A percentile compares a stretch with the other conserved stretches of the same genome.
These are phyloP conservation scores for Caenorhabditis sp. DNA, from an alignment of 2,888 invertebrate genomes.

Conservation along the genomic window DNA sequence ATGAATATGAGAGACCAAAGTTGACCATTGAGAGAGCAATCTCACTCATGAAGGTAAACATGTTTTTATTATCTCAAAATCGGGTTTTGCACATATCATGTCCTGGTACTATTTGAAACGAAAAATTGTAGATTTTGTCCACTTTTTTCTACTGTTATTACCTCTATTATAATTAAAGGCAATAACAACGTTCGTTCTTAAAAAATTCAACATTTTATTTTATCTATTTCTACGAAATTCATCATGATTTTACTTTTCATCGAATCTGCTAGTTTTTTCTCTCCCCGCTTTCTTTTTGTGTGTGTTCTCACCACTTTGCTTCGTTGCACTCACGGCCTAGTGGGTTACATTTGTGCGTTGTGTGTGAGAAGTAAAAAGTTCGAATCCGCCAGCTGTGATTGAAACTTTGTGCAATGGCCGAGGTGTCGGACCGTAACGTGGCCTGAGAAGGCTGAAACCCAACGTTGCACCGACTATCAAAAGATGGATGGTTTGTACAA, in stretches of 20 bases:
- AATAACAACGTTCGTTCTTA: too few species aligned
- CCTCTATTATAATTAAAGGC: too few species aligned
- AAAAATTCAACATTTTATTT: too few species aligned
- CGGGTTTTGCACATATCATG: too few species aligned
- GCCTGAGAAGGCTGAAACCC: neutral
- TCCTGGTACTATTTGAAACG: too few species aligned
- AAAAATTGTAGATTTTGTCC: too few species aligned
- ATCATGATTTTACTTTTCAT: too few species aligned
- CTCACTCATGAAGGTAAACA: constrained; percentile 77
- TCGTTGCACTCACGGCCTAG: neutral
- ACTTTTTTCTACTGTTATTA: too few species aligned
- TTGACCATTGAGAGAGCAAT: constrained; percentile 84
- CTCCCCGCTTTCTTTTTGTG: neutral
- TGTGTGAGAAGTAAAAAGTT: neutral
- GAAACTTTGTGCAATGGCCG: constrained; percentile 1
- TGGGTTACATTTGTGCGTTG: neutral
- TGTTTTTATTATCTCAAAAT: too few species aligned
- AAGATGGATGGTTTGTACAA: neutral
- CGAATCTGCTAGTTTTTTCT: neutral
- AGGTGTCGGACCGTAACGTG: neutral
- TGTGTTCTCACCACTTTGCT: too few species aligned
- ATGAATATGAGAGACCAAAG: constrained; percentile 74
- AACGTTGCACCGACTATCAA: neutral
- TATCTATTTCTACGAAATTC: too few species aligned
- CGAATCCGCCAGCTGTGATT: neutral